Evolutionary conservation across 2,888 invertebrate species (phyloP).

Genomic region (Thysanoteuthis rhombus): DNA sequence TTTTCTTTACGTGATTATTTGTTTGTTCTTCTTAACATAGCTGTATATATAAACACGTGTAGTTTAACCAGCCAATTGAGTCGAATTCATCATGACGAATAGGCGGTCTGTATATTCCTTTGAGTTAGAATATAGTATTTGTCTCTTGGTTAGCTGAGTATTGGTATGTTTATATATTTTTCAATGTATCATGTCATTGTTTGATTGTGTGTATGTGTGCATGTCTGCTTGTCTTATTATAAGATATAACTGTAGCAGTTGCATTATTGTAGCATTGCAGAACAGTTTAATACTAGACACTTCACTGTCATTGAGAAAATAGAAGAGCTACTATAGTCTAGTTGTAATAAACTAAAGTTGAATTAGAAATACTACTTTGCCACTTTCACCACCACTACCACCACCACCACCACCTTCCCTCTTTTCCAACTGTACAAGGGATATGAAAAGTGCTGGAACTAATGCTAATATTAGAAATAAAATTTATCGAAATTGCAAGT

Average conservation of each 20-base stretch:
- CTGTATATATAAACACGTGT: background rate
- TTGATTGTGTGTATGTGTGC: background rate
- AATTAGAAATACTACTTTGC: background rate
- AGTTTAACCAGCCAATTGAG: too few relatives aligned
- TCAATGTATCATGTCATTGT: background rate
- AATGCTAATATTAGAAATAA: background rate
- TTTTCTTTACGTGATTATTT: too few relatives aligned
- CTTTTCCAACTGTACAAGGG: background rate
- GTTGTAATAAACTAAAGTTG: background rate
- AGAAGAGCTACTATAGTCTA: background rate
- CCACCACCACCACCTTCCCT: background rate
- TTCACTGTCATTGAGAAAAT: background rate
- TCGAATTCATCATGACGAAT: too few relatives aligned
- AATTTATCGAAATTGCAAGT: background rate
- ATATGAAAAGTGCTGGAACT: background rate
- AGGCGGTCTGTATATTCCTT: too few relatives aligned
- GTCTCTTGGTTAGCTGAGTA: background rate
- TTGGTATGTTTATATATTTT: background rate
- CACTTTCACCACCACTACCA: background rate
- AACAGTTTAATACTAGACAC: background rate
- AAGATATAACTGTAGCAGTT: background rate
- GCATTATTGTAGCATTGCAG: conserved; percentile 12
- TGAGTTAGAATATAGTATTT: background rate
- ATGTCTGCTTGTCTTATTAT: background rate
- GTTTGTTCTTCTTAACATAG: too few relatives aligned